A percentile compares a stretch with the other conserved stretches of the same genome.
These are phyloP conservation scores for Nerophis ophidion DNA, from an alignment of 2,113 vertebrate genomes.

Conservation along the genomic window DNA sequence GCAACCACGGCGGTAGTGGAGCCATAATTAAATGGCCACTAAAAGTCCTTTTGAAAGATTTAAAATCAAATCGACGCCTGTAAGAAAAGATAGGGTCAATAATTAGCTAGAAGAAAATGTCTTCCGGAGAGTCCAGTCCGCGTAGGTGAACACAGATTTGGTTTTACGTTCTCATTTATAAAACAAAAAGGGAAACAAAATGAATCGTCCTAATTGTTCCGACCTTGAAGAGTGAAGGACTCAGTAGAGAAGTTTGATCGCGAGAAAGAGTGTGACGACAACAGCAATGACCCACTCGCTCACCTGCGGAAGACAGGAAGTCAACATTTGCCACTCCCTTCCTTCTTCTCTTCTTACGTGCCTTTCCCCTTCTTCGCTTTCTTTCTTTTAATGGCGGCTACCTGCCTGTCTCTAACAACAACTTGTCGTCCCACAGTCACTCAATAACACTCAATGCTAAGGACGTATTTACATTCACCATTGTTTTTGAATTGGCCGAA, in stretches of 20 bases:
- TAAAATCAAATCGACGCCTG: not conserved
- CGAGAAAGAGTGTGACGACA: slow-evolving; percentile 19
- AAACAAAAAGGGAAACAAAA: not conserved
- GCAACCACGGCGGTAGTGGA: not conserved
- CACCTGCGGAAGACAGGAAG: slow-evolving; percentile 73
- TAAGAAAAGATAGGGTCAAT: not conserved
- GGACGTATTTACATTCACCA: too few relatives aligned
- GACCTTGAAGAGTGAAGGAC: slow-evolving; percentile 2
- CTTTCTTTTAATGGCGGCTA: not conserved
- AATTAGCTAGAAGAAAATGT: not conserved
- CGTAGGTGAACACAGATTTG: not conserved
- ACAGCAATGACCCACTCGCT: slow-evolving; percentile 32
- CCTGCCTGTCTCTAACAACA: not conserved
- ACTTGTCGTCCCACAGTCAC: too few relatives aligned
- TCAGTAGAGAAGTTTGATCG: slow-evolving; percentile 3
- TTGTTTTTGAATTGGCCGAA: too few relatives aligned
- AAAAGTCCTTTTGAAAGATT: not conserved
- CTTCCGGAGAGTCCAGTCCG: slow-evolving; percentile 3
- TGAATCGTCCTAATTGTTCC: not conserved
- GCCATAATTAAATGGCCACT: not conserved
- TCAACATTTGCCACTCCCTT: slow-evolving; percentile 63
- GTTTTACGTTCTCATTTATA: not conserved
- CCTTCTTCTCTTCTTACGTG: not conserved
- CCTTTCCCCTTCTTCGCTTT: not conserved
- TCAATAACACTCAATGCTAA: too few relatives aligned